Evolutionary conservation across 2,797 vertebrate species (phyloP).

Genomic region (Darevskia mixta): DNA sequence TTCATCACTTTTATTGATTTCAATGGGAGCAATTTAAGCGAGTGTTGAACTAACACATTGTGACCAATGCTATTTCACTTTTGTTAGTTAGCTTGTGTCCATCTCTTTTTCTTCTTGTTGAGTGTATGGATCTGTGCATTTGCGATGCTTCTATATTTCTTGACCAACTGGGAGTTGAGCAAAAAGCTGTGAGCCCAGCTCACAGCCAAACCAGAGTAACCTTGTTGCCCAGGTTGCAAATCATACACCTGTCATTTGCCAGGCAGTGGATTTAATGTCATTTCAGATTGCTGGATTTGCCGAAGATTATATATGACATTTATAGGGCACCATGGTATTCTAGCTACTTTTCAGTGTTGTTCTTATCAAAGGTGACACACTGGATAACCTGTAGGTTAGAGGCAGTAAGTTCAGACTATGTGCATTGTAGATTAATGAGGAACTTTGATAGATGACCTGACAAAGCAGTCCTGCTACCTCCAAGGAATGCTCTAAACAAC

Average conservation of each 20-base stretch:
- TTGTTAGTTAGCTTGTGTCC: too few species aligned
- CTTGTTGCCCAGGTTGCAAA: constrained; percentile 51
- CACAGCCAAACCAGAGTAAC: constrained; percentile 32
- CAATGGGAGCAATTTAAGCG: background rate
- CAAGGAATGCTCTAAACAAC: too few species aligned
- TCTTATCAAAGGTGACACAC: constrained; percentile 6
- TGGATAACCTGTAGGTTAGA: constrained; percentile 24
- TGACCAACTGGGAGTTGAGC: background rate
- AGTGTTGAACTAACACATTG: background rate
- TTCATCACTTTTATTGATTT: background rate
- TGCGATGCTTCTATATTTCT: constrained; percentile 24
- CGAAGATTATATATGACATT: constrained; percentile 57
- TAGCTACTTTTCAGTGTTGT: constrained; percentile 41
- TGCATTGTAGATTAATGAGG: constrained; percentile 21
- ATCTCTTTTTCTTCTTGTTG: too few species aligned
- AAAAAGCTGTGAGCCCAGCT: constrained; percentile 33
- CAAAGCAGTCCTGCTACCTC: background rate
- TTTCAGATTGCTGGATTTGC: constrained; percentile 32
- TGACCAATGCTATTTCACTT: background rate
- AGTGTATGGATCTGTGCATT: background rate
- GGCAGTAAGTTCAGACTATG: background rate
- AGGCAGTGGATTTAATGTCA: constrained; percentile 38
- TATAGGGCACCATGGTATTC: constrained; percentile 39
- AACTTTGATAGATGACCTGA: background rate
- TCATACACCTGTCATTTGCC: constrained; percentile 60